Percentiles rank a stretch among this genome's conserved stretches.
These are phyloP conservation scores for Eudasyphora cyanicolor DNA, from an alignment of 2,888 invertebrate genomes.

Conservation along the genomic window DNA sequence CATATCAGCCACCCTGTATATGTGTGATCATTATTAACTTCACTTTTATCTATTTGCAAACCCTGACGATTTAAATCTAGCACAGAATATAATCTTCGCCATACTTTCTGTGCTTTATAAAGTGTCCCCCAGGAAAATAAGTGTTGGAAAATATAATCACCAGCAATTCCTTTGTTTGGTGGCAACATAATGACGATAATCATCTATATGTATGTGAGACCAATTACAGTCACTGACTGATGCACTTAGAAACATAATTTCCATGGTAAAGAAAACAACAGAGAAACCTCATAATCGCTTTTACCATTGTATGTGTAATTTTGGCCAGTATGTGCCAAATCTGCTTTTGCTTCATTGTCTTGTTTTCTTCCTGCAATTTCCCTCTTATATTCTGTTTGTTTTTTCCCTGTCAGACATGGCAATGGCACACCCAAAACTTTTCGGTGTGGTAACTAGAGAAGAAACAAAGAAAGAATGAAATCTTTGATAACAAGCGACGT, in stretches of 20 bases:
- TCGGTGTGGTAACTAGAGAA: not conserved
- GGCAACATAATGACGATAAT: not conserved
- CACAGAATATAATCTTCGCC: too few species aligned
- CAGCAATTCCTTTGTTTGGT: not conserved
- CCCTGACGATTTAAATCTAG: too few species aligned
- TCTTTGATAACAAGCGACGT: conserved; percentile 13
- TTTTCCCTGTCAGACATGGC: conserved; percentile 2
- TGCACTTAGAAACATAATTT: not conserved
- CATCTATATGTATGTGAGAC: not conserved
- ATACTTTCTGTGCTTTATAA: too few species aligned
- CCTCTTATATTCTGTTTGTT: not conserved
- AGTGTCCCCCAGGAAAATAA: too few species aligned
- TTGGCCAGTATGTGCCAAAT: not conserved
- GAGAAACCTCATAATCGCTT: not conserved
- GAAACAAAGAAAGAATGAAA: not conserved
- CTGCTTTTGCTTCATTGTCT: not conserved
- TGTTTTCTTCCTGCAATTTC: not conserved
- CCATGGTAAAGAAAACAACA: not conserved
- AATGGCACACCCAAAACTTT: not conserved
- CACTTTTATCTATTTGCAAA: too few species aligned
- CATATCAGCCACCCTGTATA: too few species aligned
- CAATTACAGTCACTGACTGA: not conserved
- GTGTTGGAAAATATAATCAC: not conserved
- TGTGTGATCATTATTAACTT: too few species aligned
- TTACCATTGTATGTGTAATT: not conserved